Percentiles rank a stretch among this genome's conserved stretches.
Evolutionary conservation across 2,113 vertebrate species (phyloP).

Genomic region (Capra hircus): DNA sequence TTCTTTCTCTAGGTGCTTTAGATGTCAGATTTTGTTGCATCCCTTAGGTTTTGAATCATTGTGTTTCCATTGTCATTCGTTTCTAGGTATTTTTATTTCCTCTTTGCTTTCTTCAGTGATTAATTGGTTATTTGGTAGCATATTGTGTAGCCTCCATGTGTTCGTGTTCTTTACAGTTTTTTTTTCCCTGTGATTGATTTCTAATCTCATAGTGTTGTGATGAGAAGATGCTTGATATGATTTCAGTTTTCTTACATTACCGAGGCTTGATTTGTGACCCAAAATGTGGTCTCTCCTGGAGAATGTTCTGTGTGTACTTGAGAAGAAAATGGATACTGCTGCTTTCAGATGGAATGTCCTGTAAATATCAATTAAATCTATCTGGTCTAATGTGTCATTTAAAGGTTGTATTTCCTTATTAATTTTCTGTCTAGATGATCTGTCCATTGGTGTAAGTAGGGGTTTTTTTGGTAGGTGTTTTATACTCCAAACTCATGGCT

Average conservation of each 20-base stretch:
- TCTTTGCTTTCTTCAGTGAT: background rate
- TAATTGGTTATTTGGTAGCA: background rate
- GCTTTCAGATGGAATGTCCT: background rate
- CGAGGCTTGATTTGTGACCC: background rate
- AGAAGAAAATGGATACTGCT: background rate
- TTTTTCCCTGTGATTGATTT: background rate
- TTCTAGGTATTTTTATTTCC: background rate
- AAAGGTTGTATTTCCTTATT: background rate
- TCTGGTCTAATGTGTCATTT: background rate
- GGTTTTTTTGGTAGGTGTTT: conserved; percentile 73
- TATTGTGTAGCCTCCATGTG: background rate
- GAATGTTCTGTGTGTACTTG: background rate
- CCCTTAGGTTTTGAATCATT: background rate
- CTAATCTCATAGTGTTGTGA: background rate
- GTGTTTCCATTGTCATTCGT: background rate
- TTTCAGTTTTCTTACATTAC: background rate
- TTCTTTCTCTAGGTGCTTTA: background rate
- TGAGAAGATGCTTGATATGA: background rate
- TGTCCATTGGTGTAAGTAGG: background rate
- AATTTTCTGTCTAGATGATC: background rate
- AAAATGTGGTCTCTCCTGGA: background rate
- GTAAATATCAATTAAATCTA: background rate
- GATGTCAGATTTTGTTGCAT: background rate
- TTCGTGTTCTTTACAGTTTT: background rate
- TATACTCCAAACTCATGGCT: background rate